These are phyloP conservation scores for Pollenia angustigena DNA, from an alignment of 2,888 invertebrate genomes.

Conservation along the genomic window DNA sequence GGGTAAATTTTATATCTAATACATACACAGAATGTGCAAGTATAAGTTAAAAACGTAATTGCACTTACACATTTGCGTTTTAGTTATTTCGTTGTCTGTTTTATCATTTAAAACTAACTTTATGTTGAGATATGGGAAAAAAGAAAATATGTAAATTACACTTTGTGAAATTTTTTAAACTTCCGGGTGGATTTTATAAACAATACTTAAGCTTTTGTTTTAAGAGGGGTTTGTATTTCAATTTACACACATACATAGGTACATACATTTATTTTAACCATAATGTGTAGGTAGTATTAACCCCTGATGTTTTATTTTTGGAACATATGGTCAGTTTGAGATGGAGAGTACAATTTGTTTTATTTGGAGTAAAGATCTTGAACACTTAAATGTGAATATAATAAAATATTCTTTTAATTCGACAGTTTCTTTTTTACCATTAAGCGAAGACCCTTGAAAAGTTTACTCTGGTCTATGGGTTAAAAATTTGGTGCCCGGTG, in stretches of 20 bases:
- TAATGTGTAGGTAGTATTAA: no score
- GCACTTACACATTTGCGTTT: conserved; percentile 50
- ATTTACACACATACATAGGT: conserved; percentile 26
- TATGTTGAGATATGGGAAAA: conserved; percentile 20
- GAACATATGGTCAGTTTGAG: no score
- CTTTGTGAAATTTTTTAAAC: conserved; percentile 25
- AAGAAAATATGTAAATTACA: conserved; percentile 31
- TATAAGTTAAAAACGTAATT: conserved; percentile 48
- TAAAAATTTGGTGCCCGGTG: no score
- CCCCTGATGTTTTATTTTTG: no score
- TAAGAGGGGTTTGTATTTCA: conserved; percentile 1
- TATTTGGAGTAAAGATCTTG: no score
- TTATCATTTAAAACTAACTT: conserved; percentile 48
- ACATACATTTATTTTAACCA: neutral
- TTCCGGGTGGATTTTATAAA: conserved; percentile 46
- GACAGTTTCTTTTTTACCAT: no score
- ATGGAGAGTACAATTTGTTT: no score
- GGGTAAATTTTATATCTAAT: conserved; percentile 22
- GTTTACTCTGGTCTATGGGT: no score
- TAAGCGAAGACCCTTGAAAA: no score
- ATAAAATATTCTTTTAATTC: no score
- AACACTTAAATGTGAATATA: no score
- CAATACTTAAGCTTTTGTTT: conserved; percentile 12
- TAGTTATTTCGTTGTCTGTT: conserved; percentile 8
- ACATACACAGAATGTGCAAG: conserved; percentile 14